Conservation (phyloP, 2,113 vertebrate species). For the Aspidoscelis tigris region DNA sequence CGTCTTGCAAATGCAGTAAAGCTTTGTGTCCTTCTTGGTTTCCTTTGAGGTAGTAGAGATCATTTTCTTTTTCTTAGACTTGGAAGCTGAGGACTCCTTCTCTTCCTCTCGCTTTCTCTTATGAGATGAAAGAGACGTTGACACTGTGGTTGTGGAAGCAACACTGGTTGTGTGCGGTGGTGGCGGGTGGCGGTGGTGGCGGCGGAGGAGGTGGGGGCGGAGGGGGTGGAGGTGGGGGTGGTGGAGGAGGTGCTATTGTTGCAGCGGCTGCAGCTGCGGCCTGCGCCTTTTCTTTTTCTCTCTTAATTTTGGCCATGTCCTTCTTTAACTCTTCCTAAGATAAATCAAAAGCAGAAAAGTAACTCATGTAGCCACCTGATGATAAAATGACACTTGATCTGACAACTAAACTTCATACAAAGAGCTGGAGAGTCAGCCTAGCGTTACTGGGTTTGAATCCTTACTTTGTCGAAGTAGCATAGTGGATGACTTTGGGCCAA, state of each 20-base stretch:
- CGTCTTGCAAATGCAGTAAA: slow-evolving; percentile 99
- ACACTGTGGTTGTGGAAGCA: slow-evolving; percentile 68
- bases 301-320: slow-evolving; percentile 88
- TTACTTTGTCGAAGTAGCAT: no score
- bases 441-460: no score
- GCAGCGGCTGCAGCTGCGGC: slow-evolving; percentile 56
- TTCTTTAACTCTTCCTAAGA: slow-evolving; percentile 93
- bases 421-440: no score
- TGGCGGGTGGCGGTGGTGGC: slow-evolving; percentile 13
- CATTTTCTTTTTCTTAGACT: slow-evolving; percentile 98
- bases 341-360: slow-evolving; percentile 61
- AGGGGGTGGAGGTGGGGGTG: slow-evolving; percentile 12
- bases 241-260: slow-evolving; percentile 46
- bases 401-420: no score
- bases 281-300: slow-evolving; percentile 89
- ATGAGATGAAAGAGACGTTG: slow-evolving; percentile 75
- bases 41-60: slow-evolving; percentile 98
- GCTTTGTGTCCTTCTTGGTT: slow-evolving; percentile 95
- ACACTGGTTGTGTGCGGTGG: slow-evolving; percentile 63
- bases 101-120: slow-evolving; percentile 96
- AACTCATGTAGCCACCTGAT: slow-evolving; percentile 10
- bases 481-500: no score
- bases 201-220: slow-evolving; percentile 69
- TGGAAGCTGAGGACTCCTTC: slow-evolving; percentile 78
- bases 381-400: background rate